A percentile compares a stretch with the other conserved stretches of the same genome.
Conservation (phyloP, 2,797 vertebrate species). For the Staurois parvus region DNA sequence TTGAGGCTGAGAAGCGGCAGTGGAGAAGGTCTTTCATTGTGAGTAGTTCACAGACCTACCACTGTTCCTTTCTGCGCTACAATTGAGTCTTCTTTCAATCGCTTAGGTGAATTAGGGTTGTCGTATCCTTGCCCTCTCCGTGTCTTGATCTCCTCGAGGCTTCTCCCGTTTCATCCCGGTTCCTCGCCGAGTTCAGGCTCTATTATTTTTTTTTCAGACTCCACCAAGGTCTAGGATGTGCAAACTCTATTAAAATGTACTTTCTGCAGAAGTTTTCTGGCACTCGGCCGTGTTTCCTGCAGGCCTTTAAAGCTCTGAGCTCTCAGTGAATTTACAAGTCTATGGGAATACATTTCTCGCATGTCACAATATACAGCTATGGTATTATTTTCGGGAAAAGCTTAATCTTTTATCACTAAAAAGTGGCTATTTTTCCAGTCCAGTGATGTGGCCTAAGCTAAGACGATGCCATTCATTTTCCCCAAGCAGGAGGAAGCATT, state of each 20-base stretch:
- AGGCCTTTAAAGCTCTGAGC: too few species aligned
- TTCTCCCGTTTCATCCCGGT: constrained; percentile 40
- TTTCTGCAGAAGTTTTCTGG: background rate
- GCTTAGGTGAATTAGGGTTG: constrained; percentile 58
- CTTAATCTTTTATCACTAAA: too few species aligned
- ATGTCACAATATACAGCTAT: too few species aligned
- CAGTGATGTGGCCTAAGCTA: too few species aligned
- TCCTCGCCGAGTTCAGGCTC: constrained; percentile 53
- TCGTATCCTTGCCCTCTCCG: constrained; percentile 49
- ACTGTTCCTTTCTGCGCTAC: constrained; percentile 52
- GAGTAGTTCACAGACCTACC: constrained; percentile 59
- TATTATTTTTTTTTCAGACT: constrained; percentile 27
- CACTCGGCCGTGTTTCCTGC: too few species aligned
- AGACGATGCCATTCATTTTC: too few species aligned
- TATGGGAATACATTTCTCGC: too few species aligned
- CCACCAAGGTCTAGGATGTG: constrained; percentile 16
- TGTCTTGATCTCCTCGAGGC: constrained; percentile 49
- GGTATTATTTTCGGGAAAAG: too few species aligned
- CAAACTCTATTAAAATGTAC: constrained; percentile 32
- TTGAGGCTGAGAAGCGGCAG: constrained; percentile 51
- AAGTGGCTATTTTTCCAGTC: too few species aligned
- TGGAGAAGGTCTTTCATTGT: constrained; percentile 49
- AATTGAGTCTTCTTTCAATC: constrained; percentile 56
- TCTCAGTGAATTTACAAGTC: too few species aligned
- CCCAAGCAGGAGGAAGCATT: too few species aligned